Conservation (phyloP, 1,140 invertebrate species). For the Stegodyphus dumicola region DNA sequence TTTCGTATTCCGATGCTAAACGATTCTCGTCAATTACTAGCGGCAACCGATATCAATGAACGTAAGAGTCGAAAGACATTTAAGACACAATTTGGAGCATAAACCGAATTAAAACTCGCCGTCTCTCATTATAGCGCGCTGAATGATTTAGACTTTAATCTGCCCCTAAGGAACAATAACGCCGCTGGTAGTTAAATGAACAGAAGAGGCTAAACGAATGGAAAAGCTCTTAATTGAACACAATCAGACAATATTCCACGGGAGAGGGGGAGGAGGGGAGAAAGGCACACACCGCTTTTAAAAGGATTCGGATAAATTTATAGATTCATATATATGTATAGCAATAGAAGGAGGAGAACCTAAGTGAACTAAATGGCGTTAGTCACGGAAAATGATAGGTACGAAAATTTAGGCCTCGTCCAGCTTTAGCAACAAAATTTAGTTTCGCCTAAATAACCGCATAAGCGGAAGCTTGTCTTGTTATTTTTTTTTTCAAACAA, state of each 20-base stretch:
- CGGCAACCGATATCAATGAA: constrained; percentile 40
- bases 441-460: too few relatives aligned
- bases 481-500: too few relatives aligned
- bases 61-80: constrained; percentile 30
- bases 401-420: too few relatives aligned
- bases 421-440: too few relatives aligned
- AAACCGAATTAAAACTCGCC: constrained; percentile 54
- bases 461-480: too few relatives aligned
- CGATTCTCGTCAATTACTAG: constrained; percentile 40
- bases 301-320: constrained; percentile 7
- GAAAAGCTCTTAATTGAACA: constrained; percentile 59
- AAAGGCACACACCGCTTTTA: constrained; percentile 15
- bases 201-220: constrained; percentile 43
- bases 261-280: neutral
- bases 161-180: constrained; percentile 53
- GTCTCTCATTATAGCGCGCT: constrained; percentile 44
- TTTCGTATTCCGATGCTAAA: neutral
- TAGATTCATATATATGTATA: neutral
- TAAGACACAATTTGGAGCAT: constrained; percentile 50
- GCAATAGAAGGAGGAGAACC: neutral
- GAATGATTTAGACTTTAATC: constrained; percentile 58
- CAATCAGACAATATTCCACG: constrained; percentile 57
- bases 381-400: neutral
- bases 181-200: constrained; percentile 52
- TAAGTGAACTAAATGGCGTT: neutral